Conservation (phyloP, 2,888 invertebrate species). For the Noctua janthina region DNA sequence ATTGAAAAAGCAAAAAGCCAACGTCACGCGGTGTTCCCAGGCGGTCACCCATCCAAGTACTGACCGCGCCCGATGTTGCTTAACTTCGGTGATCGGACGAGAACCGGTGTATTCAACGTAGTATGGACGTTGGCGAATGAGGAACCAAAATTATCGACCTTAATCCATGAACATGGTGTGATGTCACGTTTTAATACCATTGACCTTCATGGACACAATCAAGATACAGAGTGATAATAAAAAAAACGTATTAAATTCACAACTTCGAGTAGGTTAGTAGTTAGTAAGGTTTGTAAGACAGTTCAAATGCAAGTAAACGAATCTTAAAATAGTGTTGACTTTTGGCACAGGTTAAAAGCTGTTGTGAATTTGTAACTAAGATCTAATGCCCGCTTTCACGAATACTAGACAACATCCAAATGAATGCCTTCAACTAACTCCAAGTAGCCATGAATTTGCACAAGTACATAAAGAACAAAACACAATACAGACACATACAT, state of each 20-base stretch:
- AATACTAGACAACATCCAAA: not conserved
- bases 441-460: not conserved
- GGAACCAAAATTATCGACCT: not conserved
- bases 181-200: not conserved
- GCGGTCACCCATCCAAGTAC: conserved; percentile 88
- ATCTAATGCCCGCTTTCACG: no score
- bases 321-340: not conserved
- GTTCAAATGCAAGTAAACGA: not conserved
- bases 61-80: conserved; percentile 86
- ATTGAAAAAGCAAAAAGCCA: conserved; percentile 49
- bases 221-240: not conserved
- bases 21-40: conserved; percentile 84
- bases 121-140: conserved; percentile 71
- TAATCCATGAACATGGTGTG: not conserved
- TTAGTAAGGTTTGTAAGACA: no score
- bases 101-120: conserved; percentile 86
- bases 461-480: not conserved
- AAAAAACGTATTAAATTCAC: not conserved
- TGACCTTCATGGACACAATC: not conserved
- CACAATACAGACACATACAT: not conserved
- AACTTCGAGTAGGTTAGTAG: not conserved
- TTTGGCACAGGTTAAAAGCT: not conserved
- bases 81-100: conserved; percentile 88
- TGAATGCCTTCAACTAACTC: not conserved
- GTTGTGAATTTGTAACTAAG: not conserved